phyloP scores from a whole-genome alignment of 2,113 vertebrate genomes.

The Bujurquina vittata region DNA sequence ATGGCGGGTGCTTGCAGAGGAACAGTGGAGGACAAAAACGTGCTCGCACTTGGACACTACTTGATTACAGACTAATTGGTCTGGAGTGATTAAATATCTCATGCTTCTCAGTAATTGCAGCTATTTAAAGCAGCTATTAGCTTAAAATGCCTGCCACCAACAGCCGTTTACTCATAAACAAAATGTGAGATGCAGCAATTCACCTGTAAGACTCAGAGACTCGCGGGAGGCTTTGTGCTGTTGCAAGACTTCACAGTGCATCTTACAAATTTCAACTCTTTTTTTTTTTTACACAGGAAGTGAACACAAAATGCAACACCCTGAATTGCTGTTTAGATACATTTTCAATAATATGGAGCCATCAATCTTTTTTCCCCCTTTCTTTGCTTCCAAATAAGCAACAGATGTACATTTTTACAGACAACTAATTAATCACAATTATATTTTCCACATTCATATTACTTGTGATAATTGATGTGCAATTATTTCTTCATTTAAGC shows the following conservation, averaged over 20 bases:
- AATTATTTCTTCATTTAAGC: slow-evolving; percentile 53
- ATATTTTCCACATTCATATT: slow-evolving; percentile 39
- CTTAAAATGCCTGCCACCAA: slow-evolving; percentile 90
- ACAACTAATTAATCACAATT: slow-evolving; percentile 56
- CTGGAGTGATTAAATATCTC: slow-evolving; percentile 99
- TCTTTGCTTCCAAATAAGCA: slow-evolving; percentile 24
- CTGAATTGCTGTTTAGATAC: not conserved
- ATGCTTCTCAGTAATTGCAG: slow-evolving; percentile 98
- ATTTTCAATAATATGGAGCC: not conserved
- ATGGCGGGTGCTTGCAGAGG: slow-evolving; percentile 84
- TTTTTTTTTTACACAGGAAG: not conserved
- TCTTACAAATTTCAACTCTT: not conserved
- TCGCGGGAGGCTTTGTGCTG: not conserved
- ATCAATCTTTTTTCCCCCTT: not conserved
- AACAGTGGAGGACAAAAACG: slow-evolving; percentile 90
- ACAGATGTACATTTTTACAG: slow-evolving; percentile 62
- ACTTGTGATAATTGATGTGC: slow-evolving; percentile 44
- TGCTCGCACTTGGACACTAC: slow-evolving; percentile 91
- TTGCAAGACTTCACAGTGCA: not conserved
- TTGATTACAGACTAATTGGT: slow-evolving; percentile 99
- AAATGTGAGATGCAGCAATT: slow-evolving; percentile 73
- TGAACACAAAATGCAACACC: not conserved
- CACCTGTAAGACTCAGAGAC: slow-evolving; percentile 47
- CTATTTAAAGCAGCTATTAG: slow-evolving; percentile 95
- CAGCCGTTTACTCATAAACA: slow-evolving; percentile 83